Base-by-base conservation (phyloP, 2,888 invertebrate species). In the Lacanobia wlatinum region DNA sequence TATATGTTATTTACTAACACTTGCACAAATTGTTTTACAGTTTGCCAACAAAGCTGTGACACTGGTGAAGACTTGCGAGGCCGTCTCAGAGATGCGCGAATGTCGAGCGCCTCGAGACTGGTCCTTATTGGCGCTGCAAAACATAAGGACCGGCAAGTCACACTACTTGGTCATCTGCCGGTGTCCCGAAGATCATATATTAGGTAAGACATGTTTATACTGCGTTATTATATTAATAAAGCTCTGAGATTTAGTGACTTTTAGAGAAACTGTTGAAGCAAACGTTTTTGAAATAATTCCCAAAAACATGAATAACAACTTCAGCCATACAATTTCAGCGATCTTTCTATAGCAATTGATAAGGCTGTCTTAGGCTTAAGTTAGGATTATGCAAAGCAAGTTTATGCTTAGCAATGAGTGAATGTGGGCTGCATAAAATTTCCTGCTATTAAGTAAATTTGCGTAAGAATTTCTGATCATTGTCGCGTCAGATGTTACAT, bases 141-240 rank as follows among this genome's bases (percentile, higher is more conserved):
- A 99, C 91, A 98, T 98, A 55, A 96, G 99, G 87, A 99, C 99
- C 8, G 99, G 99, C 83, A 99, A 99, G 94, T 98, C 99, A 5
- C 99, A 99, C 94, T 99, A 99, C 91, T 96, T 99, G 82, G 98
- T 99, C 82, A 98, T 99, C 84, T 99, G 99, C 92, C 97, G 98
- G 86, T 99, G 99, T 95, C 98, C 98, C 2, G 98, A 98, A 87
- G 97, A 97, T 85, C 98, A 98, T 89, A 97, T 98, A 91, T 96
- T 99, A 92, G 98, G 98, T 98, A 96, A 89, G 80, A 1, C 2
- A 58, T 38, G 28, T 40, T 40, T 23, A 9, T 58, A 28, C 38
- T 21, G 21, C 4, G 46, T 28, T 21, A 9, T 9, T 38, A 3
- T 34, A 34, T 38, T 21, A 50, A 43, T 23, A 16, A 64, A 7